These are phyloP conservation scores for Cololabis saira DNA, from an alignment of 2,113 vertebrate species.

Conservation along the genomic window DNA sequence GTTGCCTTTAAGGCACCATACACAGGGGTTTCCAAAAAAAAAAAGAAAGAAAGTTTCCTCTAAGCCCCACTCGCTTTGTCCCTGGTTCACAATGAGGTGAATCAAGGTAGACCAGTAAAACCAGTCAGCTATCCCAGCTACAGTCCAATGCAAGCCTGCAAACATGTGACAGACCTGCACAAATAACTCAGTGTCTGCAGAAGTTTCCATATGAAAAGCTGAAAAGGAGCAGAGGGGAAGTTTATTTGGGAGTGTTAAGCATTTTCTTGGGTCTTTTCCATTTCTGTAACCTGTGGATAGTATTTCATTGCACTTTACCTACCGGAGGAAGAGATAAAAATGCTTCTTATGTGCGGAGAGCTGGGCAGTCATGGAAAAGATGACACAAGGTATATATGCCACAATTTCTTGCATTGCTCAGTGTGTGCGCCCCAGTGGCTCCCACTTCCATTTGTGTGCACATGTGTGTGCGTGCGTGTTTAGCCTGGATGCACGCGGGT, in stretches of 20 bases:
- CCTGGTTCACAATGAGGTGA: constrained; percentile 23
- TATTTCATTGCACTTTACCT: constrained; percentile 71
- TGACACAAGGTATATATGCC: constrained; percentile 49
- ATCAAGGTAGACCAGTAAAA: constrained; percentile 74
- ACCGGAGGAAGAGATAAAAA: constrained; percentile 60
- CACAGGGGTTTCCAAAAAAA: constrained; percentile 44
- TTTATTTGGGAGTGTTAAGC: constrained; percentile 68
- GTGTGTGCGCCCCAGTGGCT: constrained; percentile 30
- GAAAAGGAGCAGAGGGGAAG: constrained; percentile 61
- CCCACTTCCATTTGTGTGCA: constrained; percentile 33
- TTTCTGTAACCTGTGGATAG: constrained; percentile 63
- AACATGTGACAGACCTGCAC: constrained; percentile 67
- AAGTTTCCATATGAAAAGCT: constrained; percentile 52
- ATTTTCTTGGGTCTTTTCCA: constrained; percentile 74
- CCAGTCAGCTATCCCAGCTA: constrained; percentile 72
- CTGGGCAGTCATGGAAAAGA: constrained; percentile 57
- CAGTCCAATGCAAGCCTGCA: constrained; percentile 66
- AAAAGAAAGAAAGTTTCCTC: constrained; percentile 47
- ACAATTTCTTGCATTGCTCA: constrained; percentile 15
- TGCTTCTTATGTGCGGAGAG: constrained; percentile 45
- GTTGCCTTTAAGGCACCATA: constrained; percentile 21
- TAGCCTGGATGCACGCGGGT: constrained; percentile 46
- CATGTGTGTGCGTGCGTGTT: constrained; percentile 19
- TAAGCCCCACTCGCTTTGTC: constrained; percentile 29
- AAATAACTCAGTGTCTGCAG: constrained; percentile 75